These are phyloP conservation scores for Lomographa bimaculata DNA, from an alignment of 2,888 invertebrate genomes.

Conservation along the genomic window DNA sequence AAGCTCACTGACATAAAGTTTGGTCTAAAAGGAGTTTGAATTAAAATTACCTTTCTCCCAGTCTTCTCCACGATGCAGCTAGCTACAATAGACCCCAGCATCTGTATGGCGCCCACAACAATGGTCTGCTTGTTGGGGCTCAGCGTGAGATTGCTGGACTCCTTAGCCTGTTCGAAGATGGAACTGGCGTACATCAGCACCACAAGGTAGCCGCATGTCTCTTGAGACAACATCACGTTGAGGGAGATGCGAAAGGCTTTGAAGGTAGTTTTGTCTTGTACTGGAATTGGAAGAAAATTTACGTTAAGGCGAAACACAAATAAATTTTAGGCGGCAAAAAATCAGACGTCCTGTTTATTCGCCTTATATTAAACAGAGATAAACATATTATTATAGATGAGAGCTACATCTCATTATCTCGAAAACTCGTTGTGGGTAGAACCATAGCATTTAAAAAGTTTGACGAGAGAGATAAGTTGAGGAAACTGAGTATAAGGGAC, in stretches of 20 bases:
- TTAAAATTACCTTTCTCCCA: slow-evolving; percentile 72
- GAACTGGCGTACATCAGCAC: slow-evolving; percentile 79
- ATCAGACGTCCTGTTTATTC: too few species aligned
- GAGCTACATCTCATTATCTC: too few species aligned
- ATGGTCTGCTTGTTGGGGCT: slow-evolving; percentile 78
- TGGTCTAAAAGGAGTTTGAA: too few species aligned
- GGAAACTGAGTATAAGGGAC: too few species aligned
- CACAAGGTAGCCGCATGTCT: slow-evolving; percentile 76
- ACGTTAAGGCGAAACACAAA: too few species aligned
- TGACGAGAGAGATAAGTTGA: too few species aligned
- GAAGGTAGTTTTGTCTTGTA: slow-evolving; percentile 73
- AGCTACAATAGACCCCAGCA: slow-evolving; percentile 71
- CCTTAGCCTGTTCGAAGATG: slow-evolving; percentile 73
- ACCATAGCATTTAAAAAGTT: too few species aligned
- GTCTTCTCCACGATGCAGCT: slow-evolving; percentile 77
- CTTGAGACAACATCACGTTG: slow-evolving; percentile 77
- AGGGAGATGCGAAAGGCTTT: slow-evolving; percentile 73
- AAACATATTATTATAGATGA: too few species aligned
- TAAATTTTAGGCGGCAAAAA: too few species aligned
- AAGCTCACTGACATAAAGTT: too few species aligned
- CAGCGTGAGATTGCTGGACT: slow-evolving; percentile 68
- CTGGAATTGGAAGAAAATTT: slow-evolving; percentile 47
- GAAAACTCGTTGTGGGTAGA: too few species aligned
- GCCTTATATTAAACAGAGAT: too few species aligned
- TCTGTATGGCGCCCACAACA: slow-evolving; percentile 69